These are phyloP conservation scores for Habropoda laboriosa DNA, from an alignment of 1,140 invertebrate genomes.

Conservation along the genomic window DNA sequence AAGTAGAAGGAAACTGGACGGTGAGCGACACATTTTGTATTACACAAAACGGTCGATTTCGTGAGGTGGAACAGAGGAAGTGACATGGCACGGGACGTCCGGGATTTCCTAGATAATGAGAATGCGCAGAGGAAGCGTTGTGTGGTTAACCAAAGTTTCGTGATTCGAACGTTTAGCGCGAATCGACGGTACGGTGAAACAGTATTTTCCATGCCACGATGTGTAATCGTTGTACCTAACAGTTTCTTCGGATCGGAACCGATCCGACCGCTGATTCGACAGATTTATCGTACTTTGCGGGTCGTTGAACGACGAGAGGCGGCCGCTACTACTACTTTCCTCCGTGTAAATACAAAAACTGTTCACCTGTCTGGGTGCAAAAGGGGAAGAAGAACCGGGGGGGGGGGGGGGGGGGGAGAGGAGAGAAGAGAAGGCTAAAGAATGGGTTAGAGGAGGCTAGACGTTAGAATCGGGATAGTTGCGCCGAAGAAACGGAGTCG, in stretches of 20 bases:
- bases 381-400: no score
- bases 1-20: not conserved
- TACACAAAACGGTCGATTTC: conserved; percentile 44
- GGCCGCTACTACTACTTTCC: not conserved
- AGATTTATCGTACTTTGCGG: not conserved
- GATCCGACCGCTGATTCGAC: not conserved
- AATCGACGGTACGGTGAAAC: conserved; percentile 23
- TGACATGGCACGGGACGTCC: conserved; percentile 72
- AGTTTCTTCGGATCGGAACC: not conserved
- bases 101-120: conserved; percentile 71
- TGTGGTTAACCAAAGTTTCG: conserved; percentile 75
- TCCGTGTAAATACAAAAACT: conserved; percentile 23
- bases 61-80: conserved; percentile 68
- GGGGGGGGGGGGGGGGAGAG: no score
- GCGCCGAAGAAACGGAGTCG: conserved; percentile 56
- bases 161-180: conserved; percentile 50
- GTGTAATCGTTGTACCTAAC: not conserved
- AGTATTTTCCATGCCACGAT: conserved; percentile 25
- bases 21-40: conserved; percentile 24
- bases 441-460: conserved; percentile 31
- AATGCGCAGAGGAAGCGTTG: conserved; percentile 70
- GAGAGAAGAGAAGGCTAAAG: not conserved
- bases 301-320: not conserved
- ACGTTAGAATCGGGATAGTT: conserved; percentile 42
- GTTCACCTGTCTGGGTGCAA: not conserved